Evolutionary conservation across 2,888 invertebrate species (phyloP).

Genomic region (Strigamia transsilvanica): DNA sequence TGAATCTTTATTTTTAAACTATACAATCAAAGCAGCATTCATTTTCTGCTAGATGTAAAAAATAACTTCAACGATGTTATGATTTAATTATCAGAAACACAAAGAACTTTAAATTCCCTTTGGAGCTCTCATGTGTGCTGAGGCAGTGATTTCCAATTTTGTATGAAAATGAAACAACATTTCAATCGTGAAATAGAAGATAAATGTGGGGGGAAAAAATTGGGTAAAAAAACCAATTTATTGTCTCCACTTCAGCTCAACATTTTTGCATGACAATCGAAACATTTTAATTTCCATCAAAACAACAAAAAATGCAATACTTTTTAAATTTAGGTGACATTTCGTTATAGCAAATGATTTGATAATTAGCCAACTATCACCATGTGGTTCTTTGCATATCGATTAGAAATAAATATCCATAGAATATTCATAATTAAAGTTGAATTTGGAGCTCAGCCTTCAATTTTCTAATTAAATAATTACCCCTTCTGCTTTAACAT

Average conservation of each 20-base stretch:
- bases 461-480: background rate
- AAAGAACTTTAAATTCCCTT: slow-evolving; percentile 41
- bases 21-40: background rate
- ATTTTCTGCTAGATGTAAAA: background rate
- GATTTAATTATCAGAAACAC: slow-evolving; percentile 41
- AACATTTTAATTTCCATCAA: background rate
- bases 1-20: background rate
- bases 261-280: background rate
- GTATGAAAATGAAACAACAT: slow-evolving; percentile 37
- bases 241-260: background rate
- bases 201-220: background rate
- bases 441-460: background rate
- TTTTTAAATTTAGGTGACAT: background rate
- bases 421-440: slow-evolving; percentile 37
- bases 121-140: slow-evolving; percentile 36
- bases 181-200: slow-evolving; percentile 27
- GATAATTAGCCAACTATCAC: slow-evolving; percentile 28
- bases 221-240: background rate
- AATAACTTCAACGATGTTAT: slow-evolving; percentile 35
- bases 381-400: slow-evolving; percentile 9
- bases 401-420: slow-evolving; percentile 30
- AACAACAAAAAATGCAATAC: background rate
- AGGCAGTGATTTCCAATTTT: slow-evolving; percentile 46
- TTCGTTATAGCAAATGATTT: slow-evolving; percentile 23
- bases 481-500: background rate